A percentile compares a stretch with the other conserved stretches of the same genome.
These are phyloP conservation scores for Eulemur macaco DNA, from an alignment of 2,113 vertebrate species.

Conservation along the genomic window DNA sequence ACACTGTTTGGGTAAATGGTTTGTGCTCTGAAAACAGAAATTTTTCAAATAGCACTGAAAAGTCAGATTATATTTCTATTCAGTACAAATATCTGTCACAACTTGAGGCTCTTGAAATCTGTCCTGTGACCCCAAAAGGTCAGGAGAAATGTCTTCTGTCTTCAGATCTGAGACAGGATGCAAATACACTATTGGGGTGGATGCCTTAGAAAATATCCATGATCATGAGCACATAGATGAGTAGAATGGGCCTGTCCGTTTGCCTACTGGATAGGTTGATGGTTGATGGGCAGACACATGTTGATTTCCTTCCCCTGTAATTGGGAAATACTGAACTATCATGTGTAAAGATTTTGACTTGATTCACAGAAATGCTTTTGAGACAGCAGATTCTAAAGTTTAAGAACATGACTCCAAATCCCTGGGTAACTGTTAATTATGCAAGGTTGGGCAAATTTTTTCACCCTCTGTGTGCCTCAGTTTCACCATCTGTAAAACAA, in stretches of 20 bases:
- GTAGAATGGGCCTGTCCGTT: not conserved
- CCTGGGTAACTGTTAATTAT: not conserved
- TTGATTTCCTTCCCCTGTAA: not conserved
- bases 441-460: not conserved
- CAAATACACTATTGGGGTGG: not conserved
- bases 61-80: constrained; percentile 70
- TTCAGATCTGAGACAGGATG: not conserved
- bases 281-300: not conserved
- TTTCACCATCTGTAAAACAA: not conserved
- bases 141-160: constrained; percentile 39
- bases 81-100: constrained; percentile 61
- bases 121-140: constrained; percentile 50
- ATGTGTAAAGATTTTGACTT: constrained; percentile 37
- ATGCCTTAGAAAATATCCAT: not conserved
- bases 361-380: constrained; percentile 30
- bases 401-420: constrained; percentile 4
- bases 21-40: constrained; percentile 75
- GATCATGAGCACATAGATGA: not conserved
- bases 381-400: not conserved
- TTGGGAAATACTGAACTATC: constrained; percentile 12
- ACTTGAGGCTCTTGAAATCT: constrained; percentile 36
- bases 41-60: constrained; percentile 73
- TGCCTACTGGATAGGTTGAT: not conserved
- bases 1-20: constrained; percentile 78
- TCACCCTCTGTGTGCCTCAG: not conserved